These are phyloP conservation scores for Fukomys damarensis DNA, from an alignment of 2,113 vertebrate genomes.

Conservation along the genomic window DNA sequence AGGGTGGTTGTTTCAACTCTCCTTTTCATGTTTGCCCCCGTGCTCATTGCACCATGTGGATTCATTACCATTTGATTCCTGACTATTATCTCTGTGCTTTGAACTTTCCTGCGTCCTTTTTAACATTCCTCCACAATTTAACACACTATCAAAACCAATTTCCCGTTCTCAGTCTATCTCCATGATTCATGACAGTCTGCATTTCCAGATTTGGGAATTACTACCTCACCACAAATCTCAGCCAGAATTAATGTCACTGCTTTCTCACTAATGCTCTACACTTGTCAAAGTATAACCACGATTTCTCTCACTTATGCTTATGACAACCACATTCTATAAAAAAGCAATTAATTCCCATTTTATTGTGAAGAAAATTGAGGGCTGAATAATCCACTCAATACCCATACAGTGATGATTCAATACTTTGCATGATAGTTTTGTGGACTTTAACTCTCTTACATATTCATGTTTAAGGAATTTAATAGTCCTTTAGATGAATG, in stretches of 20 bases:
- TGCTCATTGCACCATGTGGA: not conserved
- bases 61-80: not conserved
- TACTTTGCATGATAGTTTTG: not conserved
- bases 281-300: not conserved
- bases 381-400: not conserved
- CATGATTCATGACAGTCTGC: not conserved
- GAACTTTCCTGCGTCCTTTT: not conserved
- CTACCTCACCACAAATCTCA: not conserved
- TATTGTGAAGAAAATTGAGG: slow-evolving; percentile 1
- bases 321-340: not conserved
- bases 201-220: not conserved
- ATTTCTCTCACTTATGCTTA: not conserved
- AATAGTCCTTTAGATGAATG: not conserved
- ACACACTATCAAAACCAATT: not conserved
- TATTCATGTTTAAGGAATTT: not conserved
- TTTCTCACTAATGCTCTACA: not conserved
- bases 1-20: not conserved
- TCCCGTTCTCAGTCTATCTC: not conserved
- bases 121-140: not conserved
- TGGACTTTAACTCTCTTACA: not conserved
- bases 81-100: not conserved
- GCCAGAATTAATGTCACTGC: not conserved
- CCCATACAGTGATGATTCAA: not conserved
- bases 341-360: not conserved
- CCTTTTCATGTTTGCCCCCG: not conserved